A percentile compares a stretch with the other conserved stretches of the same genome.
phyloP scores from a whole-genome alignment of 2,888 invertebrate species.

The Rotaria sp. region DNA sequence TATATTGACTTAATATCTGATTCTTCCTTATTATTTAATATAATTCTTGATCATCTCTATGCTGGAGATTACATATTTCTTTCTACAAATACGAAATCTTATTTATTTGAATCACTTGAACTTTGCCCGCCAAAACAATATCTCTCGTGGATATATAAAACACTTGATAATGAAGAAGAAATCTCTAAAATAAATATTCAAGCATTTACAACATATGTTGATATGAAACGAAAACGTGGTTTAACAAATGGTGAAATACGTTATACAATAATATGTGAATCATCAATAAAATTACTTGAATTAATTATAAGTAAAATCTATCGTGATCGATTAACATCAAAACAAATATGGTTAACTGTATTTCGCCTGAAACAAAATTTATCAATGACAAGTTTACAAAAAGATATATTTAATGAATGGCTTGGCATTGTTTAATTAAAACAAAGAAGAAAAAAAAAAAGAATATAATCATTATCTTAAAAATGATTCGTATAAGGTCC shows the following conservation, averaged over 20 bases:
- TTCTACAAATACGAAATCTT: neutral
- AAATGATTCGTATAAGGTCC: slow-evolving; percentile 11
- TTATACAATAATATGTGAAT: slow-evolving; percentile 11
- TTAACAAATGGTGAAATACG: slow-evolving; percentile 26
- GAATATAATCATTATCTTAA: neutral
- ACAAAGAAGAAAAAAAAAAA: neutral
- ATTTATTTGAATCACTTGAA: neutral
- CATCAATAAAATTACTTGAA: neutral
- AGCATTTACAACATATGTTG: neutral
- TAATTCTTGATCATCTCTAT: neutral
- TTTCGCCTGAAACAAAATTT: neutral
- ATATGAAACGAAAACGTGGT: neutral
- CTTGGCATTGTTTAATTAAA: neutral
- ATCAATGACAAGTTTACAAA: neutral
- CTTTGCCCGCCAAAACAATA: neutral
- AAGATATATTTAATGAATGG: slow-evolving; percentile 27
- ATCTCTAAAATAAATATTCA: neutral
- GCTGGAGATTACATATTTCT: neutral
- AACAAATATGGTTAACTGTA: neutral
- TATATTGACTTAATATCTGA: neutral
- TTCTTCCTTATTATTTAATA: neutral
- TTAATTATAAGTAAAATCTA: neutral
- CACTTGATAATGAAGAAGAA: neutral
- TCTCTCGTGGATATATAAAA: neutral
- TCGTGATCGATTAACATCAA: neutral